Percentiles rank a stretch among this genome's conserved stretches.
Evolutionary conservation across 2,888 invertebrate genomes (phyloP).

Genomic region (Agriopis aurantiaria): DNA sequence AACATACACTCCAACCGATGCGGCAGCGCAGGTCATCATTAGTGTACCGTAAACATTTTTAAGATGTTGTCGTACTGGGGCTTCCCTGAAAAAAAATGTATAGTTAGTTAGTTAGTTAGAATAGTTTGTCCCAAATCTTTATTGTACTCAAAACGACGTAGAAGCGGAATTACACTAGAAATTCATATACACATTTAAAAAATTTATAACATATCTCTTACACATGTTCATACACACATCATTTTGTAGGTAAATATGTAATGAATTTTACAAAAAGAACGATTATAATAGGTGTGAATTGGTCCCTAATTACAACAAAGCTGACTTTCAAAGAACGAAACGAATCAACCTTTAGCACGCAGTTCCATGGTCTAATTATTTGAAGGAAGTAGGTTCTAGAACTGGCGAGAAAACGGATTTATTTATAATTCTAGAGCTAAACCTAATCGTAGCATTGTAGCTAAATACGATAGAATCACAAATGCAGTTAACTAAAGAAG

Average conservation of each 20-base stretch:
- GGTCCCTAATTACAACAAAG: background rate
- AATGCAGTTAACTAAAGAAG: background rate
- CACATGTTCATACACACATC: background rate
- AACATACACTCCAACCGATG: constrained; percentile 93
- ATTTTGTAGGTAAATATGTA: background rate
- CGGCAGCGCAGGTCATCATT: constrained; percentile 93
- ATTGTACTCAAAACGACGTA: no score
- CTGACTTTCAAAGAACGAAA: background rate
- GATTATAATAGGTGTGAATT: background rate
- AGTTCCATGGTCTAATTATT: constrained; percentile 8
- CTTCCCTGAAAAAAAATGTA: constrained; percentile 91
- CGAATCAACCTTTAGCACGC: constrained; percentile 20
- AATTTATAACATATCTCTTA: background rate
- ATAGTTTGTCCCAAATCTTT: no score
- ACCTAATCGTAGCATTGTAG: background rate
- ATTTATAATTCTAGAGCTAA: no score
- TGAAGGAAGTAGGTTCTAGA: constrained; percentile 51
- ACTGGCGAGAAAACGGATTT: constrained; percentile 23
- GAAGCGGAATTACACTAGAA: no score
- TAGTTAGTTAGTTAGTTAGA: no score
- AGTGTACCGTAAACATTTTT: constrained; percentile 98
- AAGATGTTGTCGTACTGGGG: constrained; percentile 94
- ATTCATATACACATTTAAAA: no score
- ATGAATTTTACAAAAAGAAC: background rate
- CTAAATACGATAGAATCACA: background rate